Percentiles rank a stretch among this genome's conserved stretches.
phyloP scores from a whole-genome alignment of 2,888 invertebrate species.

The Tanytarsus gracilentus region DNA sequence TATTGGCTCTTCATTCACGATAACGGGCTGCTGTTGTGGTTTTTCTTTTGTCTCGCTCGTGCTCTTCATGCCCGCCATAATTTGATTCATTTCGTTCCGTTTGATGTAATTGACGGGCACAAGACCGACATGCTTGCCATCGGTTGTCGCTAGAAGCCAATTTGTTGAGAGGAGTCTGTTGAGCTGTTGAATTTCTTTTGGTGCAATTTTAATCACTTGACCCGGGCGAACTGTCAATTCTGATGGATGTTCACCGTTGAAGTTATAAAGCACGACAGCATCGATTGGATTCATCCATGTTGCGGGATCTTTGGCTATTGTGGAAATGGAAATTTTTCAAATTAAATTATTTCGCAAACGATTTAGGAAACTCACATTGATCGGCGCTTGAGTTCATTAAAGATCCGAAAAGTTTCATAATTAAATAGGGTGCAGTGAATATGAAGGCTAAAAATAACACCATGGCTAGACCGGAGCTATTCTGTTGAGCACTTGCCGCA shows the following conservation, averaged over 20 bases:
- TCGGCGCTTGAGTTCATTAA: conserved; percentile 48
- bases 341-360: not conserved
- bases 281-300: conserved; percentile 61
- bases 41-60: no score
- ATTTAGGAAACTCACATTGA: conserved; percentile 47
- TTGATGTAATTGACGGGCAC: conserved; percentile 53
- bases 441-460: conserved; percentile 81
- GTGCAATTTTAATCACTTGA: conserved; percentile 72
- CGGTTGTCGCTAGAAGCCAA: conserved; percentile 56
- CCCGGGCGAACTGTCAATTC: conserved; percentile 72
- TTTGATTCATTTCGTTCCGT: not conserved
- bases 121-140: conserved; percentile 51
- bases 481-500: conserved; percentile 36
- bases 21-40: no score
- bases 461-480: conserved; percentile 73
- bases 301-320: conserved; percentile 54
- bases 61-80: not conserved
- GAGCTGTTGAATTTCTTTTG: conserved; percentile 66
- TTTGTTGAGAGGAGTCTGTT: conserved; percentile 54
- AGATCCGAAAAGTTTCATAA: conserved; percentile 67
- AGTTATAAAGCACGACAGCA: conserved; percentile 65
- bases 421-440: conserved; percentile 84
- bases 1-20: no score
- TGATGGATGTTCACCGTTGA: conserved; percentile 57
- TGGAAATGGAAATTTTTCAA: not conserved